These are phyloP conservation scores for Anguilla obscura DNA, from an alignment of 2,797 vertebrate species.

Conservation along the genomic window DNA sequence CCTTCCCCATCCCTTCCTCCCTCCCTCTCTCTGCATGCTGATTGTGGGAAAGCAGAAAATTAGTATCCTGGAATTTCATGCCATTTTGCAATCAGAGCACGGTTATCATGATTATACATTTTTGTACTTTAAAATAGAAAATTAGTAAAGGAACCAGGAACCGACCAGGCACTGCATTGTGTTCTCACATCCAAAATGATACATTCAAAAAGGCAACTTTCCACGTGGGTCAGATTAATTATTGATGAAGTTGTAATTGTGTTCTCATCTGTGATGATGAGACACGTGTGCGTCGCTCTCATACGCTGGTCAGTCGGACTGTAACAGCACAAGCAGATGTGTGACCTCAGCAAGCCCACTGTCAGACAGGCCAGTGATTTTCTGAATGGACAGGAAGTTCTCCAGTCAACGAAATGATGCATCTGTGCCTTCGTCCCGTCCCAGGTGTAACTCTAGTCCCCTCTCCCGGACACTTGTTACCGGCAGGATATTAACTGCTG, in stretches of 20 bases:
- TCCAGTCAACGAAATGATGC: constrained; percentile 58
- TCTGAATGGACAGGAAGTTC: constrained; percentile 30
- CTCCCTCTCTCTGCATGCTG: constrained; percentile 51
- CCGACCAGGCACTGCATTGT: background rate
- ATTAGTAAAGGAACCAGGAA: background rate
- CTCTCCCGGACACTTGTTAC: constrained; percentile 52
- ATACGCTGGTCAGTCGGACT: background rate
- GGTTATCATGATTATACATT: background rate
- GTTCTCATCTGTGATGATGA: background rate
- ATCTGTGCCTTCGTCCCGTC: background rate
- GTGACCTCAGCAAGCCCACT: background rate
- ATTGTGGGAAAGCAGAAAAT: constrained; percentile 69
- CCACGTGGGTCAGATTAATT: background rate
- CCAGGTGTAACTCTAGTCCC: constrained; percentile 52
- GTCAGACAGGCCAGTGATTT: constrained; percentile 8
- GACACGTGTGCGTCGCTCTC: background rate
- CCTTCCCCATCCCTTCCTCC: background rate
- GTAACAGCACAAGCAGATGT: background rate
- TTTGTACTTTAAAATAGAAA: background rate
- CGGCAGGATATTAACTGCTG: constrained; percentile 69
- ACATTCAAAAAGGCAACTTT: background rate
- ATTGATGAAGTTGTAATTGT: background rate
- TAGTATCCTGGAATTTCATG: constrained; percentile 55
- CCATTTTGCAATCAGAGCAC: constrained; percentile 25
- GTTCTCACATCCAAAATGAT: background rate